Percentiles rank a stretch among this genome's conserved stretches.
These are phyloP conservation scores for Sebastes wilsoni DNA, from an alignment of 2,797 vertebrate species.

Conservation along the genomic window DNA sequence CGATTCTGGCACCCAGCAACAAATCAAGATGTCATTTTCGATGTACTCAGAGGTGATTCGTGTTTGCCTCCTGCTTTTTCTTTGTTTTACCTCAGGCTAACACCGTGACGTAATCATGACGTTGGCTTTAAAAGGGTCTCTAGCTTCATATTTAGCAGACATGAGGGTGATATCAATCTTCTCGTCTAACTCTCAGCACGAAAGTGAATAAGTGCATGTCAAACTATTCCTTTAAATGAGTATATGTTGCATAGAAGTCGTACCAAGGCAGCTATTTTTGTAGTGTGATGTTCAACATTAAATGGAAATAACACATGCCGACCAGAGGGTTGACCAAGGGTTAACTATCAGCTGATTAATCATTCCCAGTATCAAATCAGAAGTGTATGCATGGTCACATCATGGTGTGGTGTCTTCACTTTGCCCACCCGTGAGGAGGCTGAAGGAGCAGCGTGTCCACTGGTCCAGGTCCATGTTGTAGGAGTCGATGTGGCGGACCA, in stretches of 20 bases:
- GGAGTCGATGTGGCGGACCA: slow-evolving; percentile 95
- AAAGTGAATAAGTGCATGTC: neutral
- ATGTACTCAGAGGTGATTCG: no score
- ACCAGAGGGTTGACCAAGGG: neutral
- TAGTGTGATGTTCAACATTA: neutral
- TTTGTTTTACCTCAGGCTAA: no score
- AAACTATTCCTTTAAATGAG: neutral
- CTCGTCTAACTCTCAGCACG: no score
- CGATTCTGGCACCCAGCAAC: no score
- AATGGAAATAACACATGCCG: neutral
- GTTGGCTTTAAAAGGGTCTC: no score
- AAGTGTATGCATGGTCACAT: neutral
- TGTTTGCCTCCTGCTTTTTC: no score
- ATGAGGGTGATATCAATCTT: no score
- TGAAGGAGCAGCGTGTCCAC: slow-evolving; percentile 95
- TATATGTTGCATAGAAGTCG: neutral
- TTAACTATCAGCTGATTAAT: neutral
- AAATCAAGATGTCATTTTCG: no score
- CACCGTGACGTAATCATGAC: no score
- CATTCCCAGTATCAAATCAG: neutral
- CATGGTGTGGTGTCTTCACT: neutral
- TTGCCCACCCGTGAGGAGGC: slow-evolving; percentile 90
- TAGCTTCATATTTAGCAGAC: no score
- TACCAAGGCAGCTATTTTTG: neutral
- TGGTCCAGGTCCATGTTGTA: slow-evolving; percentile 94